Percentiles rank a stretch among this genome's conserved stretches.
These are phyloP conservation scores for Characodon lateralis DNA, from an alignment of 2,797 vertebrate genomes.

Conservation along the genomic window DNA sequence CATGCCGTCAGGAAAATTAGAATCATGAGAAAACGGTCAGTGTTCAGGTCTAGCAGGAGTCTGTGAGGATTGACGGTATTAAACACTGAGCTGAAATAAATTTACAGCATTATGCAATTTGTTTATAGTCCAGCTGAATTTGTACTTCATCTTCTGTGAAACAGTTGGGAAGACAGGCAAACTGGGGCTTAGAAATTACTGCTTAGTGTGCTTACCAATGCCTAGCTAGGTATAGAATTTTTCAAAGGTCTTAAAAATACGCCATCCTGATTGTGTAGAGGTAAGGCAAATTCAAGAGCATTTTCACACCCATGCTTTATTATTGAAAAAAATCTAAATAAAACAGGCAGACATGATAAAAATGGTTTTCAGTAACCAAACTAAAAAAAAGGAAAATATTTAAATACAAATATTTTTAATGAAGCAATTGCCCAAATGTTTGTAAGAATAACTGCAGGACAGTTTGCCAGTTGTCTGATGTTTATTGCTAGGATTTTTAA, in stretches of 20 bases:
- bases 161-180: background rate
- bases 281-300: background rate
- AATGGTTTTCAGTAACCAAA: background rate
- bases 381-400: background rate
- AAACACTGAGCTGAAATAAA: background rate
- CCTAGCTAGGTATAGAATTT: background rate
- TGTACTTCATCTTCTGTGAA: too few species aligned
- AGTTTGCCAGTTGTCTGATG: background rate
- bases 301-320: background rate
- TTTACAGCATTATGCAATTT: too few species aligned
- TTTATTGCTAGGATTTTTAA: background rate
- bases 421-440: background rate
- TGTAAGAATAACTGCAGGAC: background rate
- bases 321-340: background rate
- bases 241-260: background rate
- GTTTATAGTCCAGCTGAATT: too few species aligned
- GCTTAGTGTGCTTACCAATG: background rate
- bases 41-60: background rate
- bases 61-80: background rate
- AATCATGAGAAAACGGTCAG: background rate
- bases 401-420: background rate
- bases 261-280: background rate
- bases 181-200: background rate
- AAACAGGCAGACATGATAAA: background rate
- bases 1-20: background rate